Evolutionary conservation across 2,797 vertebrate species (phyloP).

Genomic region (Natrix natrix): DNA sequence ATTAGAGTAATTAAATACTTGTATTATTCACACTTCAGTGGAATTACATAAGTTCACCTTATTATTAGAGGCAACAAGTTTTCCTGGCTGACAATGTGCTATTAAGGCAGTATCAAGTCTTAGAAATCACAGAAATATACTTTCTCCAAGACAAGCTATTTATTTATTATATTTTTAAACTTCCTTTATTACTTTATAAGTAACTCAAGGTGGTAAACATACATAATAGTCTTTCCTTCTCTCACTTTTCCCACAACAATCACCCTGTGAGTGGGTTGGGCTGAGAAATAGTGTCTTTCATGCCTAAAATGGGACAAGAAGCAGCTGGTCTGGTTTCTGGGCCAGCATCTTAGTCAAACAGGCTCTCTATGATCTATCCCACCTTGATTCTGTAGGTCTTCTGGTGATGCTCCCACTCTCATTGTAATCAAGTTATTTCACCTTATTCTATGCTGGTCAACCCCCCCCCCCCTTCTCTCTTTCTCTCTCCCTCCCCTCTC

Average conservation of each 20-base stretch:
- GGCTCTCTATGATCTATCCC: background rate
- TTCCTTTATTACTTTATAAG: background rate
- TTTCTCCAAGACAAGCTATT: background rate
- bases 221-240: background rate
- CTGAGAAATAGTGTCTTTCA: background rate
- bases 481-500: no score
- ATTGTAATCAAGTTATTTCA: background rate
- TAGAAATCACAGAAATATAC: background rate
- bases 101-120: background rate
- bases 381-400: background rate
- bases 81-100: conserved; percentile 14
- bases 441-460: background rate
- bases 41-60: conserved; percentile 1
- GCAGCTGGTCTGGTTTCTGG: background rate
- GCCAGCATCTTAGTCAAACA: background rate
- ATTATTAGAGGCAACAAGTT: conserved; percentile 17
- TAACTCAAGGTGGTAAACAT: background rate
- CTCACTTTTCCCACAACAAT: background rate
- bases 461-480: background rate
- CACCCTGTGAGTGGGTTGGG: background rate
- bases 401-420: background rate
- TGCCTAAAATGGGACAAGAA: background rate
- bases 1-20: background rate
- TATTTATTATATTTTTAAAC: background rate
- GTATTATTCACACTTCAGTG: background rate